Evolutionary conservation across 2,113 vertebrate species (phyloP).

Genomic region (Gorsachius goisagi): DNA sequence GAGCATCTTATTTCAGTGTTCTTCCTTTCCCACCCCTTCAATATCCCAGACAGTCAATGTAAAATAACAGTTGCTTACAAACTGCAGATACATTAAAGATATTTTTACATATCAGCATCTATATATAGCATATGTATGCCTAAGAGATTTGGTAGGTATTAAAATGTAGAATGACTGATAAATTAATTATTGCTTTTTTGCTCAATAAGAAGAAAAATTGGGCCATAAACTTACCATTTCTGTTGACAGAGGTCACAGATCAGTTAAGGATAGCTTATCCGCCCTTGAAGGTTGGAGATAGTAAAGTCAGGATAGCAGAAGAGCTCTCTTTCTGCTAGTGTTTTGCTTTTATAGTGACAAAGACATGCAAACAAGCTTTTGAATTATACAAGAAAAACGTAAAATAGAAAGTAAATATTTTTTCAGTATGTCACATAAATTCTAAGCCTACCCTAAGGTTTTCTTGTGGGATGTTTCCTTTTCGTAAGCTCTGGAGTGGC

Average conservation of each 20-base stretch:
- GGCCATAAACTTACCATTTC: not conserved
- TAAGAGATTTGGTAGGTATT: not conserved
- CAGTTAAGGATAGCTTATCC: not conserved
- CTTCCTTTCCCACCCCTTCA: not conserved
- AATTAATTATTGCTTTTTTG: not conserved
- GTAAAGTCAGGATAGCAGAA: not conserved
- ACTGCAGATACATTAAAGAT: not conserved
- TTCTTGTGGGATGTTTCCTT: not conserved
- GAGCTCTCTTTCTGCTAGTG: not conserved
- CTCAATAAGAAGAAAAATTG: not conserved
- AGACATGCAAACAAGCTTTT: not conserved
- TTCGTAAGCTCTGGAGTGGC: not conserved
- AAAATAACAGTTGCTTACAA: not conserved
- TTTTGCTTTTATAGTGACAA: not conserved
- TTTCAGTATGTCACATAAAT: not conserved
- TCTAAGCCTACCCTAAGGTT: not conserved
- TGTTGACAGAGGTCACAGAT: not conserved
- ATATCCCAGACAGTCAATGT: not conserved
- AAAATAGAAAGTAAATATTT: not conserved
- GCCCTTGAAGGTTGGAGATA: not conserved
- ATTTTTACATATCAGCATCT: not conserved
- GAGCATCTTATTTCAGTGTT: not conserved
- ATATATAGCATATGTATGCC: not conserved
- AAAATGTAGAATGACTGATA: not conserved
- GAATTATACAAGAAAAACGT: not conserved